These are phyloP conservation scores for Danio albolineatus DNA, from an alignment of 2,797 vertebrate genomes.

Conservation along the genomic window DNA sequence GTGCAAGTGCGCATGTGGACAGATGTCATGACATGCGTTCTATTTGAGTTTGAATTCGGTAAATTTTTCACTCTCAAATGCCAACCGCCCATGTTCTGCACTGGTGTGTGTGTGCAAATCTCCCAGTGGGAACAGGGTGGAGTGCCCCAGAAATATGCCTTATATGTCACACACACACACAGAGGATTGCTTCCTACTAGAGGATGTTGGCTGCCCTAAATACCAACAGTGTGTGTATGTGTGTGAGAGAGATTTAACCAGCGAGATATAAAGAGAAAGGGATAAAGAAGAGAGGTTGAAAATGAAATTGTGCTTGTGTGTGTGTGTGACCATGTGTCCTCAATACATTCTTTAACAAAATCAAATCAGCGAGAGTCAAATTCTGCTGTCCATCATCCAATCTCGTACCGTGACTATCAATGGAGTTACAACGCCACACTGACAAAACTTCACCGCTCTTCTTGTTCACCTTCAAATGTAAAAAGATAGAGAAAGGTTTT, in stretches of 20 bases:
- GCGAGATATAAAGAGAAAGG: conserved; percentile 28
- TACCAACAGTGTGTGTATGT: conserved; percentile 30
- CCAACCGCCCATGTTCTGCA: conserved; percentile 23
- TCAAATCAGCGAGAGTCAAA: conserved; percentile 20
- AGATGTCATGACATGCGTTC: background rate
- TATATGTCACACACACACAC: conserved; percentile 43
- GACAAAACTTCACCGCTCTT: background rate
- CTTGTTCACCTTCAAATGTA: conserved; percentile 26
- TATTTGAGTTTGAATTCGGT: background rate
- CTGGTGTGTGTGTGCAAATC: background rate
- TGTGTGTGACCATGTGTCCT: conserved; percentile 28
- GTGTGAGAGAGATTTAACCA: conserved; percentile 23
- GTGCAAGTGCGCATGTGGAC: background rate
- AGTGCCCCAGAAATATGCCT: conserved; percentile 51
- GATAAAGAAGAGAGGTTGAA: conserved; percentile 8
- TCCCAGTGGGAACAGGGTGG: conserved; percentile 30
- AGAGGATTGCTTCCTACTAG: conserved; percentile 38
- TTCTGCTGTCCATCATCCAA: conserved; percentile 11
- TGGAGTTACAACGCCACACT: background rate
- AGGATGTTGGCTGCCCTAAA: conserved; percentile 57
- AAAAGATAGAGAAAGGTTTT: background rate
- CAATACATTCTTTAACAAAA: conserved; percentile 39
- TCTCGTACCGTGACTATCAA: conserved; percentile 15
- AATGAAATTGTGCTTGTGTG: conserved; percentile 10
- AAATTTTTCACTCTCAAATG: conserved; percentile 12